Evolutionary conservation across 2,113 vertebrate species (phyloP).

Genomic region (Ceyx melanurus): DNA sequence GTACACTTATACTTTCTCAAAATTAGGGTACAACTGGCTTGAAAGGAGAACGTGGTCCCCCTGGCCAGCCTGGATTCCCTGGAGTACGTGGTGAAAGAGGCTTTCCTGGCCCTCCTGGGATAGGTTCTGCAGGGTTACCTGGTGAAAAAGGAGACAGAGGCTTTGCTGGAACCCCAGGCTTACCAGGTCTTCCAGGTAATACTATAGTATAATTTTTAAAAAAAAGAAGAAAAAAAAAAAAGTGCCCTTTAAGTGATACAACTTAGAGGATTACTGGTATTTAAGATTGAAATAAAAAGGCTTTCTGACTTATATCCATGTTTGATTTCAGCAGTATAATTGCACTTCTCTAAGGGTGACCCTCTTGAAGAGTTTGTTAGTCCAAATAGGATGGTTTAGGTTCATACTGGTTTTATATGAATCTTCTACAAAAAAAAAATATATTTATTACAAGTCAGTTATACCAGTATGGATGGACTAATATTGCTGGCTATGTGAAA

Average conservation of each 20-base stretch:
- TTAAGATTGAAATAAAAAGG: neutral
- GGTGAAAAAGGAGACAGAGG: slow-evolving; percentile 92
- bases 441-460: neutral
- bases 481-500: neutral
- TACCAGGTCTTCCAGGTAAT: slow-evolving; percentile 85
- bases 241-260: neutral
- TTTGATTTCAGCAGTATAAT: neutral
- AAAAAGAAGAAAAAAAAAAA: fast-evolving
- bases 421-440: neutral
- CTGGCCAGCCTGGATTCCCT: slow-evolving; percentile 81
- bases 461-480: neutral
- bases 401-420: neutral
- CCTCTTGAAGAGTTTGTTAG: neutral
- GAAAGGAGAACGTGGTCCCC: slow-evolving; percentile 90
- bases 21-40: slow-evolving; percentile 85
- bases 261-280: neutral
- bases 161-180: slow-evolving; percentile 80
- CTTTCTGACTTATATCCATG: neutral
- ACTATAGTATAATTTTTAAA: neutral
- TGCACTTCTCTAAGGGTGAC: neutral
- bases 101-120: slow-evolving; percentile 85
- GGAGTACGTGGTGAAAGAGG: slow-evolving; percentile 87
- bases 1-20: neutral
- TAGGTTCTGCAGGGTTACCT: slow-evolving; percentile 75
- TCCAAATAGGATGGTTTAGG: neutral